Percentiles rank a stretch among this genome's conserved stretches.
Evolutionary conservation across 2,888 invertebrate genomes (phyloP).

Genomic region (Drosophila tanythrix): DNA sequence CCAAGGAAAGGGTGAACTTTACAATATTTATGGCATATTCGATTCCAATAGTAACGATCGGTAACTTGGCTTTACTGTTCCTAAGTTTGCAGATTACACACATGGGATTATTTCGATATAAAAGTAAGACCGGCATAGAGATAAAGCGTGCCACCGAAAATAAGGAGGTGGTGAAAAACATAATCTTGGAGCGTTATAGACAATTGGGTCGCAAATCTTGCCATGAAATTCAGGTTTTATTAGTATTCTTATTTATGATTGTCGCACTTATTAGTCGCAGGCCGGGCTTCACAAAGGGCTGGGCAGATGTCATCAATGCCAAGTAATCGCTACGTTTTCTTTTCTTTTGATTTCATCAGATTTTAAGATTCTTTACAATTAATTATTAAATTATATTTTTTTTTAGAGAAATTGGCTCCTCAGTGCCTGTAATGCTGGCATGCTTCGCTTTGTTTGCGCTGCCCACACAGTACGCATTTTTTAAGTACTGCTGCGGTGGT

Average conservation of each 20-base stretch:
- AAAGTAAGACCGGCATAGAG: slow-evolving; percentile 53
- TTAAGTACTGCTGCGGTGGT: slow-evolving; percentile 87
- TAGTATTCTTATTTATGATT: slow-evolving; percentile 91
- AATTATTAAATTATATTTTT: not conserved
- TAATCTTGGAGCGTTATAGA: slow-evolving; percentile 83
- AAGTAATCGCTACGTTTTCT: slow-evolving; percentile 40
- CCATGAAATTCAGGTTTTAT: slow-evolving; percentile 89
- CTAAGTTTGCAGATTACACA: slow-evolving; percentile 68
- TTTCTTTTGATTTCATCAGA: not conserved
- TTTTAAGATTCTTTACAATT: not conserved
- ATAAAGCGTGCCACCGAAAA: slow-evolving; percentile 85
- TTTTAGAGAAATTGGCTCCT: slow-evolving; percentile 63
- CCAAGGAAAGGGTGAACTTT: slow-evolving; percentile 69
- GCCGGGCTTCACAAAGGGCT: slow-evolving; percentile 93
- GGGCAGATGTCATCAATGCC: slow-evolving; percentile 87
- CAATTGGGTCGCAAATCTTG: slow-evolving; percentile 91
- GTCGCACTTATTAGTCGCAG: slow-evolving; percentile 93
- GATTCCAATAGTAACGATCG: slow-evolving; percentile 59
- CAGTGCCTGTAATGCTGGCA: slow-evolving; percentile 90
- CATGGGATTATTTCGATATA: slow-evolving; percentile 78
- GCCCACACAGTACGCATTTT: slow-evolving; percentile 90
- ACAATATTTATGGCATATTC: slow-evolving; percentile 69
- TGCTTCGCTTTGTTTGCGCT: slow-evolving; percentile 92
- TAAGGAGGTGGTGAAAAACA: slow-evolving; percentile 87
- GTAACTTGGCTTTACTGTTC: slow-evolving; percentile 32